These are phyloP conservation scores for Tetramorium simillimum DNA, from an alignment of 1,140 invertebrate genomes.

Conservation along the genomic window DNA sequence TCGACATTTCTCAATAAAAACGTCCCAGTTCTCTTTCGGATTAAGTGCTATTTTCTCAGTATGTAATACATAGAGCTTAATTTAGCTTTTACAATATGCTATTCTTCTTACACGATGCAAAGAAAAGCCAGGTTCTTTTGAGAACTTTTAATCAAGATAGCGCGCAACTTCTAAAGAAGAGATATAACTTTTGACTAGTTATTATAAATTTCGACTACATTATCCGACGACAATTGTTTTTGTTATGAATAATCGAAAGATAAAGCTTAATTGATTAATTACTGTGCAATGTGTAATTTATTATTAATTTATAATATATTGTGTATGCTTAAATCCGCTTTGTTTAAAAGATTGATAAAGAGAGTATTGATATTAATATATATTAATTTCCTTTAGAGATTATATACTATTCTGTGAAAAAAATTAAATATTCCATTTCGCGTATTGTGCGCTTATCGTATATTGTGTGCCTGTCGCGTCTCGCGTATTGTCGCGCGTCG, in stretches of 20 bases:
- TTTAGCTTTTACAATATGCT: not conserved
- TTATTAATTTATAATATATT: not conserved
- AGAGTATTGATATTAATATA: not conserved
- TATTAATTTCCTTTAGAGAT: not conserved
- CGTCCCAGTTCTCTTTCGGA: conserved; percentile 1
- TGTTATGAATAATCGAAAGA: not conserved
- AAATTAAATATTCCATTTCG: not conserved
- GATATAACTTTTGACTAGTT: not conserved
- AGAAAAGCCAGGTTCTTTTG: not conserved
- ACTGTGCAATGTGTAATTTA: not conserved
- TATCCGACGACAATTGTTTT: not conserved
- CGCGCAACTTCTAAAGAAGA: not conserved
- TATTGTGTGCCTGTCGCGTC: not conserved
- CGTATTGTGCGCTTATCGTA: too few species aligned
- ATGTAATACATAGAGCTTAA: conserved; percentile 8
- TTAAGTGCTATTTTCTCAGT: conserved; percentile 6
- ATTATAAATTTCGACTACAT: not conserved
- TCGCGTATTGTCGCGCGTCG: not conserved
- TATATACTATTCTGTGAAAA: conserved; percentile 5
- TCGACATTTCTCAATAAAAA: conserved; percentile 7
- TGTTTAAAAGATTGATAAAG: not conserved
- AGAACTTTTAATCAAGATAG: conserved; percentile 22
- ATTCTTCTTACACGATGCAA: not conserved
- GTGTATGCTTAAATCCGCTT: not conserved
- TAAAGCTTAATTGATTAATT: conserved; percentile 9